A percentile compares a stretch with the other conserved stretches of the same genome.
phyloP scores from a whole-genome alignment of 2,888 invertebrate species.

The Thymelicus lineola region DNA sequence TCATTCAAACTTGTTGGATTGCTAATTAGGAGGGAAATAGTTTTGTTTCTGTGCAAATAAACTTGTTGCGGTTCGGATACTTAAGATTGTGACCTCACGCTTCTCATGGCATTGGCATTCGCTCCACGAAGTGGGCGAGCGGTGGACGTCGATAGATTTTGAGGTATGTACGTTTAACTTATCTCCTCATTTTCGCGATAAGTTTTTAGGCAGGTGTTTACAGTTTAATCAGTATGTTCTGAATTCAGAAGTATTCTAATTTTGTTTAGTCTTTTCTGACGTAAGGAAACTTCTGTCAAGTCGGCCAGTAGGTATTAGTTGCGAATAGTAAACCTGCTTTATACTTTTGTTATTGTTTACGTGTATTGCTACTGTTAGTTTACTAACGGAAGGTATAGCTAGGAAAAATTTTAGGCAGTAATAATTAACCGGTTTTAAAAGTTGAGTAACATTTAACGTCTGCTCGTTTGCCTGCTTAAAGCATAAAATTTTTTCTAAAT shows the following conservation, averaged over 20 bases:
- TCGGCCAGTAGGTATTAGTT: too few species aligned
- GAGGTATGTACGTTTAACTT: conserved; percentile 42
- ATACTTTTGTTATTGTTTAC: too few species aligned
- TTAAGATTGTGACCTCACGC: conserved; percentile 34
- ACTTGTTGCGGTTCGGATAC: conserved; percentile 19
- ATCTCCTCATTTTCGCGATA: conserved; percentile 9
- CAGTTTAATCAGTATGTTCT: conserved; percentile 7
- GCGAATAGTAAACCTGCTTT: too few species aligned
- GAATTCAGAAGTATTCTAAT: conserved; percentile 17
- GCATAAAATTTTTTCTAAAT: too few species aligned
- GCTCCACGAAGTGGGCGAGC: conserved; percentile 46
- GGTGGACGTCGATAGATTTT: conserved; percentile 26
- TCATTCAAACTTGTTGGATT: conserved; percentile 41
- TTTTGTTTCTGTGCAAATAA: conserved; percentile 39
- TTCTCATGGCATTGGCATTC: conserved; percentile 46
- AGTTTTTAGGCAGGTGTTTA: conserved; percentile 17
- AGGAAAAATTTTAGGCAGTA: too few species aligned
- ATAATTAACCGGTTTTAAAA: too few species aligned
- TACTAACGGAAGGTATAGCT: too few species aligned
- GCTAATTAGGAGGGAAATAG: conserved; percentile 42
- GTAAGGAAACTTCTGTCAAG: too few species aligned
- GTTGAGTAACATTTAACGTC: too few species aligned
- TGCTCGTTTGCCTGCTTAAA: too few species aligned
- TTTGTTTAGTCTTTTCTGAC: not conserved
- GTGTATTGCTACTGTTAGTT: too few species aligned